Conservation (phyloP, 2,888 invertebrate genomes). For the Xestia c-nigrum region DNA sequence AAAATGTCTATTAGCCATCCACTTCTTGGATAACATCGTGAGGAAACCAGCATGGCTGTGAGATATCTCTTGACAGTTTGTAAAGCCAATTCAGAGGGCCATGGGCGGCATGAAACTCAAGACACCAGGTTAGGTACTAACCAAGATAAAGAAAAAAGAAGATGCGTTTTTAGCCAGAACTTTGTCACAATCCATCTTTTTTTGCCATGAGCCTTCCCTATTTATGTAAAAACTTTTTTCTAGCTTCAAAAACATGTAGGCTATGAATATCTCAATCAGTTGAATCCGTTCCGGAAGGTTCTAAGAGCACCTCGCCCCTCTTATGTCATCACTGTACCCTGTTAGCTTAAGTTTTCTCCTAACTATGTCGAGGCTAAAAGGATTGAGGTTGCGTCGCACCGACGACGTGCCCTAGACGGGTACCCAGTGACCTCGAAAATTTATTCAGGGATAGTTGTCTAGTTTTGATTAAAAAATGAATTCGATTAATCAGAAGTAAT, state of each 20-base stretch:
- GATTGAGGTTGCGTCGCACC: conserved; percentile 38
- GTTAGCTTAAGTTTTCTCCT: conserved; percentile 39
- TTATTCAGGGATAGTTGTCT: neutral
- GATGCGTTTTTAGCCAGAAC: neutral
- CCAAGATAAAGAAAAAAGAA: no score
- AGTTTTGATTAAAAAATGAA: neutral
- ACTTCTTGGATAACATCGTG: no score
- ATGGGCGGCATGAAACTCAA: no score
- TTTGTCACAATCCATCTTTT: neutral
- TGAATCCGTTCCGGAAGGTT: conserved; percentile 23
- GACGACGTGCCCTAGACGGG: conserved; percentile 2
- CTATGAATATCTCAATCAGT: conserved; percentile 22
- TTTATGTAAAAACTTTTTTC: neutral
- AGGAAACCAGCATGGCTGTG: no score
- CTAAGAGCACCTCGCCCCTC: conserved; percentile 22
- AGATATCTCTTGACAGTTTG: no score
- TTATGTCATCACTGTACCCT: conserved; percentile 28
- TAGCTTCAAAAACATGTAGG: neutral
- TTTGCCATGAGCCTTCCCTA: neutral
- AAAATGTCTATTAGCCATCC: neutral
- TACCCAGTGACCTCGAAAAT: conserved; percentile 15
- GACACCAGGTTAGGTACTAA: no score
- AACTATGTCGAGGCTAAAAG: conserved; percentile 40
- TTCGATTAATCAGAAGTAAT: neutral
- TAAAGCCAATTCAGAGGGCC: no score